Base-by-base conservation (phyloP, 2,797 vertebrate genomes). In the Sebastes itinus region DNA sequence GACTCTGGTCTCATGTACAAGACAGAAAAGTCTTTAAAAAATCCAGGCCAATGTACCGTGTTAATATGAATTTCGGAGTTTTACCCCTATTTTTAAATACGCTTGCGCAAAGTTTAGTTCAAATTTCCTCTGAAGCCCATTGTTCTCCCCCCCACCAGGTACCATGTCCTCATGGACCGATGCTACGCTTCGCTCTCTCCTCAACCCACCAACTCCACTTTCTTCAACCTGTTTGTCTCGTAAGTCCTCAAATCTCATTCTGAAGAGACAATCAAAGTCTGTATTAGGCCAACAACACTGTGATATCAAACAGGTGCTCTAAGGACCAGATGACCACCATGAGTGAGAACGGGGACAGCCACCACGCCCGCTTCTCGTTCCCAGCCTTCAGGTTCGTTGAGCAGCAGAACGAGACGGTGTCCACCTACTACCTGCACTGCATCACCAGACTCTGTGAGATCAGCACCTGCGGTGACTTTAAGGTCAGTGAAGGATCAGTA, bases 211-310 rank as follows among this genome's bases (percentile, higher is more conserved):
- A 52, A 52, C 49, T n/a, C 49, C 49, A 52, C 49, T 52, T 52
- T n/a, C 49, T 52, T 52, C 20, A 52, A 52, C 20, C 14, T 52
- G 2, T 52, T 52, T 52, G 20, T 52, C 49, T 52, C 49, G 49
- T 52, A 52, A 52, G 49, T 52, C 49, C 49, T 52, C 49, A 52
- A 0, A 52, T 52, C 49, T 52, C 49, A 20, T 52, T n/a, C 49
- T 52, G 49, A n/a, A 52, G 49, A 52, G 49, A 52, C 49, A 49
- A 0, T 49, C 46, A 20, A 52, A 52, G 49, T 52, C 20, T 4
- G 2, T 52, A 52, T 52, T 0, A 52, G 20, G 20, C 49, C 0
- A 20, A 38, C 0, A 38, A 52, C 9, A n/a, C 49, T 52, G 49
- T 52, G 49, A 52, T n/a, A 0, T 52, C 49, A 0, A 52, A 52